Evolutionary conservation across 2,113 vertebrate species (phyloP).

Genomic region (Corythoichthys intestinalis): DNA sequence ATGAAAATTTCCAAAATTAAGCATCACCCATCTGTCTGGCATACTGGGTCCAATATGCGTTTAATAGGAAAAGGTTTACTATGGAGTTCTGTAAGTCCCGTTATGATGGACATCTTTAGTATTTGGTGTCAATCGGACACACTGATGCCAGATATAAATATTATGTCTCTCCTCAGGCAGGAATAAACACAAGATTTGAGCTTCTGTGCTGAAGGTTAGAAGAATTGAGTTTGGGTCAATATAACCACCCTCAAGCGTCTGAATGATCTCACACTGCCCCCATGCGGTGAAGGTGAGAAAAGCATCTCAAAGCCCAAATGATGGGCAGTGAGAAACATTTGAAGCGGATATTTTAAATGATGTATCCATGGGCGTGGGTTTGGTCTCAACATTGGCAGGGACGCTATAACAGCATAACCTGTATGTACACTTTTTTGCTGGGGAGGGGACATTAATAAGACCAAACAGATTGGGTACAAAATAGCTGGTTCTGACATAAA

Average conservation of each 20-base stretch:
- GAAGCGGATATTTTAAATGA: not conserved
- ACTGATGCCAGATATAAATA: not conserved
- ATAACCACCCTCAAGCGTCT: not conserved
- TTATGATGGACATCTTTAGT: not conserved
- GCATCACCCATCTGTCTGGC: not conserved
- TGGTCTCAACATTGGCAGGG: no score
- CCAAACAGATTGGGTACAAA: no score
- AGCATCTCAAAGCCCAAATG: not conserved
- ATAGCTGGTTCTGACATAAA: no score
- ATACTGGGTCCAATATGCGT: no score
- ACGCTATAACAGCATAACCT: no score
- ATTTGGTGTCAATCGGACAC: not conserved
- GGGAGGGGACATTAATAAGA: no score
- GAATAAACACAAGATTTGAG: not conserved
- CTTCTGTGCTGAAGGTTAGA: not conserved
- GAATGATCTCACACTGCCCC: conserved; percentile 40
- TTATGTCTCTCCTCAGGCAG: not conserved
- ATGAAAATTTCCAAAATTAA: not conserved
- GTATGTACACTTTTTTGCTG: no score
- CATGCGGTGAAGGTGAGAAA: conserved; percentile 37
- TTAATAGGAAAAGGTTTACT: not conserved
- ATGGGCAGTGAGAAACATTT: not conserved
- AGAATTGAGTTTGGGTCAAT: not conserved
- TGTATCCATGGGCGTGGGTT: no score
- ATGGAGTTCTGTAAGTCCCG: not conserved